phyloP scores from a whole-genome alignment of 2,888 invertebrate genomes.

The Eristalis intricaria region DNA sequence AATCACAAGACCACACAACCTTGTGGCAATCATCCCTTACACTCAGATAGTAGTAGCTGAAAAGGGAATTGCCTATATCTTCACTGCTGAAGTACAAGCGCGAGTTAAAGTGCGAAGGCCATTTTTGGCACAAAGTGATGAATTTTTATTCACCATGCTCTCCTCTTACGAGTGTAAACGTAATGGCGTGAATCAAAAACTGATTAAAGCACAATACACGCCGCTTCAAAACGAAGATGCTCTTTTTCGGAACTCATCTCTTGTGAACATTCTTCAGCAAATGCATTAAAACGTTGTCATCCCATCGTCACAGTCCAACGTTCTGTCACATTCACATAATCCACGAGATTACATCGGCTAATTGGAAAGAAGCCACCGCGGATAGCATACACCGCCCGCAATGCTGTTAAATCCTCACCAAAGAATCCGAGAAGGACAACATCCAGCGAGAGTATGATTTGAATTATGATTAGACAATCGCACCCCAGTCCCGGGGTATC shows the following conservation, averaged over 20 bases:
- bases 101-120: too few relatives aligned
- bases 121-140: too few relatives aligned
- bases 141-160: too few relatives aligned
- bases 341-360: conserved; percentile 53
- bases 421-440: conserved; percentile 7
- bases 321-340: conserved; percentile 36
- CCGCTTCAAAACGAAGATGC: not conserved
- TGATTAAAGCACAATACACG: not conserved
- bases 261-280: not conserved
- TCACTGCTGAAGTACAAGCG: too few relatives aligned
- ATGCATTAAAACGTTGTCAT: not conserved
- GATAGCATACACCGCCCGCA: not conserved
- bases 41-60: too few relatives aligned
- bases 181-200: too few relatives aligned
- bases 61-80: too few relatives aligned
- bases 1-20: too few relatives aligned
- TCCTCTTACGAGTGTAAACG: too few relatives aligned
- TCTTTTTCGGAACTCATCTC: not conserved
- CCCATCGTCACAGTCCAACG: not conserved
- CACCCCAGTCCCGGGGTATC: conserved; percentile 4
- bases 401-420: conserved; percentile 45
- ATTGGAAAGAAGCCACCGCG: conserved; percentile 50
- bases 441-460: conserved; percentile 42
- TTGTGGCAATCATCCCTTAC: too few relatives aligned
- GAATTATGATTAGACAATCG: conserved; percentile 66